Evolutionary conservation across 2,888 invertebrate genomes (phyloP).

Genomic region (Pseudococcus jackbeardsleyi): DNA sequence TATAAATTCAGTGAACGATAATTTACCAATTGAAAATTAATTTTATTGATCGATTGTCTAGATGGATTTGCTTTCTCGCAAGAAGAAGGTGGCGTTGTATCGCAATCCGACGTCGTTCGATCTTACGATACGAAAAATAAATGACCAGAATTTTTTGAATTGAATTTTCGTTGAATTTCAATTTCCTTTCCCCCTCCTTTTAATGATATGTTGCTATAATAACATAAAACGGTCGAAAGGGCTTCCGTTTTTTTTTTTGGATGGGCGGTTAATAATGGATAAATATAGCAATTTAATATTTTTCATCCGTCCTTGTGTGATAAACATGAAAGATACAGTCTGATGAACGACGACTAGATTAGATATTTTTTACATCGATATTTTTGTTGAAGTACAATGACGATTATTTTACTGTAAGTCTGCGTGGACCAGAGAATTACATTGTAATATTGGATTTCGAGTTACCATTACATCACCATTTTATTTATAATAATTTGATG

Average conservation of each 20-base stretch:
- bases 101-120: conserved; percentile 94
- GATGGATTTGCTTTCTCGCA: conserved; percentile 99
- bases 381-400: conserved; percentile 39
- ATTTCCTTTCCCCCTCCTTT: neutral
- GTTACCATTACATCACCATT: conserved; percentile 25
- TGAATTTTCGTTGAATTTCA: too few relatives aligned
- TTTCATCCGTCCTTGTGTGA: conserved; percentile 49
- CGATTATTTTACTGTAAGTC: neutral
- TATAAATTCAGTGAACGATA: too few relatives aligned
- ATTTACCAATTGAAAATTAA: neutral
- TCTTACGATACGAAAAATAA: conserved; percentile 89
- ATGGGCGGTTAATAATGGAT: neutral
- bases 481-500: neutral
- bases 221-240: neutral
- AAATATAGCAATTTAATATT: conserved; percentile 11
- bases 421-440: conserved; percentile 18
- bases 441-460: conserved; percentile 9
- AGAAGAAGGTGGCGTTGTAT: conserved; percentile 97
- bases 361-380: conserved; percentile 4
- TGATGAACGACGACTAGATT: neutral
- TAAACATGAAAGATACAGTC: conserved; percentile 26
- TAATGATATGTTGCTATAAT: too few relatives aligned
- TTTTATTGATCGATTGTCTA: conserved; percentile 70
- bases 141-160: neutral
- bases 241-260: neutral